Base-by-base conservation (phyloP, 2,797 vertebrate genomes). In the Myotis myotis region DNA sequence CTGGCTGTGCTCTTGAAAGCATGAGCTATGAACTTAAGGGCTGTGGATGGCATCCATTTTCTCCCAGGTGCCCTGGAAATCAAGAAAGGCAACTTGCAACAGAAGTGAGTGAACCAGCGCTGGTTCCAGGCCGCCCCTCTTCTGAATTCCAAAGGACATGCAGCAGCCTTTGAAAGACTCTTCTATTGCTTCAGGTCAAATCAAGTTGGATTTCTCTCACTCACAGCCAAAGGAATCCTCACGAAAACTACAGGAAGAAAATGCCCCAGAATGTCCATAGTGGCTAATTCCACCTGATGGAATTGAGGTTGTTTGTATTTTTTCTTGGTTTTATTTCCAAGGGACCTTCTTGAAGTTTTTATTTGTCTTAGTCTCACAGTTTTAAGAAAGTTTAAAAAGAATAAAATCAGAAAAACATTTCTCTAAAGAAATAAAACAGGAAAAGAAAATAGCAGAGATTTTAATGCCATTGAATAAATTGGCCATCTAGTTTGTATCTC, bases 1-100 rank as follows among this genome's bases (percentile, higher is more conserved):
- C 6, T 8, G 17, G 19, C 8, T 20, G 1, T 30, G 7, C 30
- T 66, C 38, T 19, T 23, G 13, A 20, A 60, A 71, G 12, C 11
- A 3, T 44, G 28, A 13, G 6, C 57, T 17, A 0, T 47, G 66
- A 30, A 2, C 8, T 1, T 9, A 1, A 25, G 11, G 47, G 2
- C 4, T 3, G 1, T 2, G 19, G 64, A 5, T 1, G 20, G 2
- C 11, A 5, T 16, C 13, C 0, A 2, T 30, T 13, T 0, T 19
- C 20, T 11, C 55, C 86, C 22, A 1, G 30, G 33, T 20, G 11
- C 10, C 55, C 62, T 23, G 30, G 36, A 38, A 49, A 2, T 10
- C 5, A 6, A 28, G 30, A 16, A 12, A 0, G 53, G 19, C 0
- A 5, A 28, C 9, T 4, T 3, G 16, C 0, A 3, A 23, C 16